A percentile compares a stretch with the other conserved stretches of the same genome.
Conservation (phyloP, 2,888 invertebrate species). For the Epinotia demarniana region DNA sequence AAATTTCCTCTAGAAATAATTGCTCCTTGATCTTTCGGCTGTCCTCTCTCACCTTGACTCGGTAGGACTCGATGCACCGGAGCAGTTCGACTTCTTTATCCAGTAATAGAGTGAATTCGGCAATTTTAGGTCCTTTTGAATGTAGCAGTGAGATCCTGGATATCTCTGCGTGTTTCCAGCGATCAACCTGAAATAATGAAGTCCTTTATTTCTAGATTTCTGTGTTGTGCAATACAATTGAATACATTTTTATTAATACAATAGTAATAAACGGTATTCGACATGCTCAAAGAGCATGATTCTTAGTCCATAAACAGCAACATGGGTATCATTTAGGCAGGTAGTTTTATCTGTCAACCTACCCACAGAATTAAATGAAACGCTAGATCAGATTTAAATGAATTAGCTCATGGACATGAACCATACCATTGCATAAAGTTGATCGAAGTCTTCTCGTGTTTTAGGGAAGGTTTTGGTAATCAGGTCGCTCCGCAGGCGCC, state of each 20-base stretch:
- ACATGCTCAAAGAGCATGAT: neutral
- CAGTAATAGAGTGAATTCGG: slow-evolving; percentile 88
- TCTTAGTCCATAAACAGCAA: no score
- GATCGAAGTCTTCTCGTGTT: slow-evolving; percentile 89
- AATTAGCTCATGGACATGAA: no score
- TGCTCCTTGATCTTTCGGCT: slow-evolving; percentile 85
- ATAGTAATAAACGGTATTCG: neutral
- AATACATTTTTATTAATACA: neutral
- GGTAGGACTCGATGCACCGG: slow-evolving; percentile 88
- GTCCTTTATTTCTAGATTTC: no score
- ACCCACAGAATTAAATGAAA: neutral
- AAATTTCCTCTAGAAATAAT: slow-evolving; percentile 87
- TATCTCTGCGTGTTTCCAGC: slow-evolving; percentile 87
- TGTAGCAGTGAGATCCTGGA: slow-evolving; percentile 86
- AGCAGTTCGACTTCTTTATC: slow-evolving; percentile 90
- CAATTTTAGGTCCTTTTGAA: slow-evolving; percentile 88
- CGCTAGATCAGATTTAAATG: neutral
- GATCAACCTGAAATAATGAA: slow-evolving; percentile 79
- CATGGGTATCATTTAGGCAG: no score
- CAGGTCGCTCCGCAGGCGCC: slow-evolving; percentile 83
- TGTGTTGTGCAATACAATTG: no score
- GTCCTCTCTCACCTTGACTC: slow-evolving; percentile 85
- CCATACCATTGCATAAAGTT: slow-evolving; percentile 87
- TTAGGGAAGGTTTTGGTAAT: slow-evolving; percentile 88
- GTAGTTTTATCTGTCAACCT: no score